Conservation (phyloP, 2,797 vertebrate species). For the Avahi laniger region DNA sequence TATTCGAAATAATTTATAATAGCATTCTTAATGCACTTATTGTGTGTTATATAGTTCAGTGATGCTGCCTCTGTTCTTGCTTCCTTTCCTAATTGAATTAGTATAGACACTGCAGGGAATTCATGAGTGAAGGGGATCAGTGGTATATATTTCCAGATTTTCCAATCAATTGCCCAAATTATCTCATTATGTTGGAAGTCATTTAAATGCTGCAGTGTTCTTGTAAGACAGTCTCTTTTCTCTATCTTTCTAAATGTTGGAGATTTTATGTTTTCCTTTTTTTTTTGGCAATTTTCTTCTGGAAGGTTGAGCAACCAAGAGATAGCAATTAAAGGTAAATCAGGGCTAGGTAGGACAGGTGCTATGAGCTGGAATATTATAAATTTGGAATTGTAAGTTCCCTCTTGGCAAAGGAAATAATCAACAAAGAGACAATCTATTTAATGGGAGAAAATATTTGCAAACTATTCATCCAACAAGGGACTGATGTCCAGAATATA, state of each 20-base stretch:
- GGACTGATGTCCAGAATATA: too few species aligned
- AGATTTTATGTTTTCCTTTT: background rate
- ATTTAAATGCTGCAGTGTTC: background rate
- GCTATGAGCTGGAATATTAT: background rate
- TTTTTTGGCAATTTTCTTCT: background rate
- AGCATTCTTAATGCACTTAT: background rate
- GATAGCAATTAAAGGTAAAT: background rate
- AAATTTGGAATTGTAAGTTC: background rate
- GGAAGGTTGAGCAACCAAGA: background rate
- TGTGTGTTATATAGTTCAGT: background rate
- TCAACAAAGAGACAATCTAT: background rate
- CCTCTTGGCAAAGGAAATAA: background rate
- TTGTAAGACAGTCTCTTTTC: background rate
- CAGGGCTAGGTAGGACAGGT: accelerated
- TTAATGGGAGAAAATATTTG: too few species aligned
- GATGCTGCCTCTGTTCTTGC: background rate
- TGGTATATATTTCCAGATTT: background rate
- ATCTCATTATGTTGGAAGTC: background rate
- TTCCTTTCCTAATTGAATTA: slow-evolving; percentile 16
- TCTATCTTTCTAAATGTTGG: background rate
- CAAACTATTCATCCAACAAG: too few species aligned
- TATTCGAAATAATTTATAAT: slow-evolving; percentile 46
- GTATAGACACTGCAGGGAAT: background rate
- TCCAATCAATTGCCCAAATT: background rate
- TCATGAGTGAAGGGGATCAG: background rate